Base-by-base conservation (phyloP, 2,797 vertebrate species). In the Malurus leucopterus region DNA sequence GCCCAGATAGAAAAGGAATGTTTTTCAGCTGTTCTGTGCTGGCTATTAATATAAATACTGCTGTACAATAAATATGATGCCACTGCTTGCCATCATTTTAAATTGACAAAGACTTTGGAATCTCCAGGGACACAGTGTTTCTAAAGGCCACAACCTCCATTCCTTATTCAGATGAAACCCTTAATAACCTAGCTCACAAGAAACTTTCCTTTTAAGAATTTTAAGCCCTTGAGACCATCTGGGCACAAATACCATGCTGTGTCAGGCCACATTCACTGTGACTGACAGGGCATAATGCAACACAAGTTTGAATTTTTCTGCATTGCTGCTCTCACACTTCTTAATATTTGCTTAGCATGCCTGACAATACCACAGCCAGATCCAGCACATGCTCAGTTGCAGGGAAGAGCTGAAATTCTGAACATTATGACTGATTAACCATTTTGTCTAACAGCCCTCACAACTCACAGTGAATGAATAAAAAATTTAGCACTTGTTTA, bases 1-100 rank as follows among this genome's bases (percentile, higher is more conserved):
- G 88, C 58, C 82, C 90, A 84, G 88, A 92, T 88, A 90, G 64
- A 95, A 84, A 87, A 92, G 78, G 88, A 81, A 89, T 93, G 67
- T 88, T 94, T 96, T 92, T 93, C 92, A 94, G 83, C 88, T 92
- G 91, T 58, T 86, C 78, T 30, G 36, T 68, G 36, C 71, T 77
- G 29, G 82, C 88, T 91, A 81, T 89, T 93, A 96, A 94, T 93
- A 90, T 21, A 69, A 78, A 85, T 53, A 77, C 51, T 68, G 86
- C 59, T 79, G 65, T 73, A 93, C 81, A 78, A 71, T 49, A 93
- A 96, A 87, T 86, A 71, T 2, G 38, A 54, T 94, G 80, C 63
- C 67, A 86, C 77, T 85, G 51, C n/a, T 93, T 89, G 84, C 32
- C 63, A 78, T 84, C 44, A 57, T 83, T 85, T 71, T 61, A 64